phyloP scores from a whole-genome alignment of 2,888 invertebrate genomes.

The Amphiduros pacificus region DNA sequence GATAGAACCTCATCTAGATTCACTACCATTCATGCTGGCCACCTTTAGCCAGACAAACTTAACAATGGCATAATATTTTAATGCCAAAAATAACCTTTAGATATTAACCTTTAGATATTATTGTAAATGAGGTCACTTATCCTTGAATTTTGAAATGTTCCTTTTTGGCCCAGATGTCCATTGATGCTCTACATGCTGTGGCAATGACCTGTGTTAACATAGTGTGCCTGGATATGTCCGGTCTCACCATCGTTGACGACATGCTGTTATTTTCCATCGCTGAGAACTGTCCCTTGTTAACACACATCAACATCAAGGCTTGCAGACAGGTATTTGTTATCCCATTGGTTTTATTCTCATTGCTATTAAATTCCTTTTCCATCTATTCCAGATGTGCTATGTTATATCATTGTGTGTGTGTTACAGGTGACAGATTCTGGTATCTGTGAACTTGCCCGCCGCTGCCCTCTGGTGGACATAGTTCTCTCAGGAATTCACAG shows the following conservation, averaged over 20 bases:
- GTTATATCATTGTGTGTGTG: neutral
- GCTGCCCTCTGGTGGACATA: constrained; percentile 40
- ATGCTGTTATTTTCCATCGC: constrained; percentile 39
- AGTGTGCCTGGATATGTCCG: constrained; percentile 42
- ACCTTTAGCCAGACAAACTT: neutral
- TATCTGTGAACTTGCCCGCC: constrained; percentile 42
- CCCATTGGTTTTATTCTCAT: neutral
- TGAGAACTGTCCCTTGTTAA: constrained; percentile 42
- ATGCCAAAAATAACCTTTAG: neutral
- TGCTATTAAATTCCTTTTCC: neutral
- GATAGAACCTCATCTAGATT: no score
- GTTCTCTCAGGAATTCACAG: constrained; percentile 48
- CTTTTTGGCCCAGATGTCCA: constrained; percentile 41
- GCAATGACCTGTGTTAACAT: constrained; percentile 42
- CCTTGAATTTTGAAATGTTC: neutral
- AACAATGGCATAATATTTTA: neutral
- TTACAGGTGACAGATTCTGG: constrained; percentile 49
- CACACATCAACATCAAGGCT: constrained; percentile 44
- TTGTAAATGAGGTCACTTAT: no score
- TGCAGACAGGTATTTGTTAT: constrained; percentile 43
- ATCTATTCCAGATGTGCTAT: neutral
- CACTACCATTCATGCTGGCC: neutral
- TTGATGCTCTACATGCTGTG: constrained; percentile 36
- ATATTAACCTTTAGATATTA: no score
- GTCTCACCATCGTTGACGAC: constrained; percentile 40